Conservation (phyloP, 2,888 invertebrate species). For the Isoperla grammatica region DNA sequence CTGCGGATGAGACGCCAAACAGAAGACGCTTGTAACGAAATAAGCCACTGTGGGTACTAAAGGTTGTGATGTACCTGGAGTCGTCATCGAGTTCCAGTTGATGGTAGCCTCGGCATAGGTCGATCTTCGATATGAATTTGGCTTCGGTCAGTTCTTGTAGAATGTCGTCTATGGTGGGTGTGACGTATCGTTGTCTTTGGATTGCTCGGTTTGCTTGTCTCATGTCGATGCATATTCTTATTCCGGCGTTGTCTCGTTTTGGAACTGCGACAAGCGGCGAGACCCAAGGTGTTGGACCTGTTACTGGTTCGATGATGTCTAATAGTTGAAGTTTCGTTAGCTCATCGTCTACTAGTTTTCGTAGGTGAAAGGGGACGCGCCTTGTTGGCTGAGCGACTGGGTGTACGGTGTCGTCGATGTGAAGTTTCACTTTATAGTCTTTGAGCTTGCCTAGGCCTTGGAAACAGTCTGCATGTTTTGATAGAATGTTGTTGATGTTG, state of each 20-base stretch:
- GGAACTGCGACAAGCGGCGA: not conserved
- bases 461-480: too few relatives aligned
- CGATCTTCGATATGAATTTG: not conserved
- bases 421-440: not conserved
- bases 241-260: not conserved
- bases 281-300: not conserved
- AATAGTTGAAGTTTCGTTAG: not conserved
- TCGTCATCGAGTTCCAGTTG: conserved; percentile 5
- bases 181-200: not conserved
- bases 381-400: not conserved
- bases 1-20: not conserved
- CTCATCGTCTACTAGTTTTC: not conserved
- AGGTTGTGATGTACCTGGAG: not conserved
- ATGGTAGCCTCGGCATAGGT: not conserved
- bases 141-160: not conserved
- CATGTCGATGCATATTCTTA: conserved; percentile 6
- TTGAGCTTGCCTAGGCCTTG: not conserved
- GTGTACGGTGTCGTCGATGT: not conserved
- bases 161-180: conserved; percentile 10
- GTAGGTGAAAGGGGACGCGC: not conserved
- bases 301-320: not conserved
- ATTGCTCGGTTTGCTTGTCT: not conserved
- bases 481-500: too few relatives aligned
- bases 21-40: not conserved
- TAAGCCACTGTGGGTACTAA: not conserved